A percentile compares a stretch with the other conserved stretches of the same genome.
Conservation (phyloP, 2,888 invertebrate species). For the Parnassius mnemosyne region DNA sequence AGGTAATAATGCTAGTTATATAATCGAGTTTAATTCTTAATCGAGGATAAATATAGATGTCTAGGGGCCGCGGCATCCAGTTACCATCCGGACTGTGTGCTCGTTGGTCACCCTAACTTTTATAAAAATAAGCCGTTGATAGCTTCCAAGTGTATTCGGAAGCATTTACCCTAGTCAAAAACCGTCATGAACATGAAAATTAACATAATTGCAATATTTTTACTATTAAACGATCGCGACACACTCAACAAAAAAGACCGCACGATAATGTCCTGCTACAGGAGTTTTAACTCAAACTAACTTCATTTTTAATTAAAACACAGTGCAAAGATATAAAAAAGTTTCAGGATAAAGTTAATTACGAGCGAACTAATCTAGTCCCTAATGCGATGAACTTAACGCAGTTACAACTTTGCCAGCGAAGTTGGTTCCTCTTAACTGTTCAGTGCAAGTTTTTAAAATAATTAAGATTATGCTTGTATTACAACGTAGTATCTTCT, state of each 20-base stretch:
- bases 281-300: conserved; percentile 21
- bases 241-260: not conserved
- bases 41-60: too few relatives aligned
- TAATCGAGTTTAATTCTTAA: too few relatives aligned
- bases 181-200: too few relatives aligned
- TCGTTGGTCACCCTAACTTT: too few relatives aligned
- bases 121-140: too few relatives aligned
- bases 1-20: too few relatives aligned
- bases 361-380: conserved; percentile 20
- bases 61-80: too few relatives aligned
- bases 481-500: not conserved
- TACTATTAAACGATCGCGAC: too few relatives aligned
- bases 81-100: too few relatives aligned
- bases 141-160: too few relatives aligned
- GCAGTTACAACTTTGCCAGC: conserved; percentile 22
- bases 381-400: conserved; percentile 26
- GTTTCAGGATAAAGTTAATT: conserved; percentile 21
- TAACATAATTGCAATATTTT: too few relatives aligned
- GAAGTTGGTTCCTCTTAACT: conserved; percentile 13
- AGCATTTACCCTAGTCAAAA: too few relatives aligned
- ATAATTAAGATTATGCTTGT: conserved; percentile 20
- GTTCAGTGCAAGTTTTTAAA: conserved; percentile 24
- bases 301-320: conserved; percentile 23
- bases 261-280: conserved; percentile 12
- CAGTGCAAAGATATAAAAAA: conserved; percentile 23